Evolutionary conservation across 2,797 vertebrate genomes (phyloP).

Genomic region (Malacoraja senta): DNA sequence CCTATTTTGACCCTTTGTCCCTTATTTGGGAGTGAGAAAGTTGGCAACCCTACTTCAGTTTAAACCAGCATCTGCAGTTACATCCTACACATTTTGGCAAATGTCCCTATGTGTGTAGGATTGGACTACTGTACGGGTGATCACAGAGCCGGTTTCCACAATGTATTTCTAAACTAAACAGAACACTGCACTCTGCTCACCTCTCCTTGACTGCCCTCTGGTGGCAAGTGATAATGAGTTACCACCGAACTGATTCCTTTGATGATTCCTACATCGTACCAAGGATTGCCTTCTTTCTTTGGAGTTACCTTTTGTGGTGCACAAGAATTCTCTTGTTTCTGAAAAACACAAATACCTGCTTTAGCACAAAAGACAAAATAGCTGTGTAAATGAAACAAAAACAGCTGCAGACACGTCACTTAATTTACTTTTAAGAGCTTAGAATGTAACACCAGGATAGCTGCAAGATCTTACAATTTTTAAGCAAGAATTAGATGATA

Average conservation of each 20-base stretch:
- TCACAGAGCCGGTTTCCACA: too few species aligned
- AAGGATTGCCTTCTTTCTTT: conserved; percentile 61
- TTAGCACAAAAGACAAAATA: not conserved
- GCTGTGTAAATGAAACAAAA: not conserved
- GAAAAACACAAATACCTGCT: not conserved
- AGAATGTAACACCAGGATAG: not conserved
- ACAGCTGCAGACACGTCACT: not conserved
- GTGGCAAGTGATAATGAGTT: conserved; percentile 76
- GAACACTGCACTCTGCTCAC: not conserved
- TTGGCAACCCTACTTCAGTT: too few species aligned
- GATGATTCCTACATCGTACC: conserved; percentile 90
- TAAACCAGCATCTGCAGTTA: too few species aligned
- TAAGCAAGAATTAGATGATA: not conserved
- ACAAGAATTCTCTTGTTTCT: conserved; percentile 40
- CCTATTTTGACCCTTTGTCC: too few species aligned
- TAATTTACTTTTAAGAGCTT: not conserved
- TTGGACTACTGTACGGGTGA: too few species aligned
- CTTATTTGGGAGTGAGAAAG: too few species aligned
- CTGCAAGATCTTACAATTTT: not conserved
- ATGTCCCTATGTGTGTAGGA: too few species aligned
- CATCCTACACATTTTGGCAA: too few species aligned
- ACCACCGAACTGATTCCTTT: conserved; percentile 79
- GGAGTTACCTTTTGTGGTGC: conserved; percentile 42
- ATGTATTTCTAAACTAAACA: too few species aligned
- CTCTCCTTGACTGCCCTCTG: conserved; percentile 58